These are phyloP conservation scores for Anthopleura xanthogrammica DNA, from an alignment of 92 coral and sea anemone species.

Conservation along the genomic window DNA sequence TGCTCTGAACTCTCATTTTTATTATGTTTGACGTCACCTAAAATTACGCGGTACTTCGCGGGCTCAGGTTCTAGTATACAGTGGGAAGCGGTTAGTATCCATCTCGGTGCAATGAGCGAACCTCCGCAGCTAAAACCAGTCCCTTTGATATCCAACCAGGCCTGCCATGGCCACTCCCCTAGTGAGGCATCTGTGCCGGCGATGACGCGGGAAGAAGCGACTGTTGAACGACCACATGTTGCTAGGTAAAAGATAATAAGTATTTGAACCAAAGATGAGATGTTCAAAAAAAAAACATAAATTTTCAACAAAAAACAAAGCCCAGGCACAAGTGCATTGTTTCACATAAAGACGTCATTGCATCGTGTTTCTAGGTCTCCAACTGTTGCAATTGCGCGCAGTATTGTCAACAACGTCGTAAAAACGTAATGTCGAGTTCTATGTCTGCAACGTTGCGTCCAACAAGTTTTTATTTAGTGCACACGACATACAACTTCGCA, in stretches of 20 bases:
- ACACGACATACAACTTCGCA: too few relatives aligned
- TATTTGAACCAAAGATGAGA: not conserved
- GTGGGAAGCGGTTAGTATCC: constrained; percentile 68
- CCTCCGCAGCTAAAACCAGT: constrained; percentile 63
- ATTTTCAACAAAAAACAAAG: not conserved
- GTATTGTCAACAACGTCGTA: too few relatives aligned
- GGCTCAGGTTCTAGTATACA: constrained; percentile 35
- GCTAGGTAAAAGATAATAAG: constrained; percentile 1
- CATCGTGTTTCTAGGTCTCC: too few relatives aligned
- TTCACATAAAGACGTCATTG: too few relatives aligned
- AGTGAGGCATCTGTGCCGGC: constrained; percentile 46
- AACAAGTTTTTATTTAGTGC: too few relatives aligned
- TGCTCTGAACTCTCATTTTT: constrained; percentile 44
- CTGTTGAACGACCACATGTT: constrained; percentile 29
- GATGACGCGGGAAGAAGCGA: constrained; percentile 37
- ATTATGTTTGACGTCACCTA: constrained; percentile 45
- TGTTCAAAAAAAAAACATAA: too few relatives aligned
- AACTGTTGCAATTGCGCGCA: too few relatives aligned
- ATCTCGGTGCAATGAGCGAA: constrained; percentile 47
- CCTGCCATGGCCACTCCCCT: constrained; percentile 74
- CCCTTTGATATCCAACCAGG: constrained; percentile 39
- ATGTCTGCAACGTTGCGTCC: too few relatives aligned
- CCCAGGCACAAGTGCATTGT: too few relatives aligned
- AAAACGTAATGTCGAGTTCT: too few relatives aligned
- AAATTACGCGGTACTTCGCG: constrained; percentile 27